A percentile compares a stretch with the other conserved stretches of the same genome.
Evolutionary conservation across 2,888 invertebrate genomes (phyloP).

Genomic region (Eupithecia subfuscata): DNA sequence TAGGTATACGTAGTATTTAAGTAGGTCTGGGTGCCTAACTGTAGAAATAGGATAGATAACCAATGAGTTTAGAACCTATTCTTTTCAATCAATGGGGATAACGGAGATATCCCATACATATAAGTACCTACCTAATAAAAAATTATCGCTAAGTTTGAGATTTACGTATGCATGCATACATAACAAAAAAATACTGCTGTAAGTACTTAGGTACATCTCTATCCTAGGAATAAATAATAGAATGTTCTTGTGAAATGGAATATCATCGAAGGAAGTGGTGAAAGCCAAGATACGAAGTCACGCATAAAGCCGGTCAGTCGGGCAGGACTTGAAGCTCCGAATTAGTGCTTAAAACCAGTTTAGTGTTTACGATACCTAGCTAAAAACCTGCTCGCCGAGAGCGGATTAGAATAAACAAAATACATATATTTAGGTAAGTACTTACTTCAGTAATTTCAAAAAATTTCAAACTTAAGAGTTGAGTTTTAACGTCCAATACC

Average conservation of each 20-base stretch:
- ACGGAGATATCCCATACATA: too few species aligned
- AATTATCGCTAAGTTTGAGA: too few species aligned
- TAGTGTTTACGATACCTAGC: constrained; percentile 24
- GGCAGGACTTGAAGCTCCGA: constrained; percentile 17
- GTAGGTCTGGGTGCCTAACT: not conserved
- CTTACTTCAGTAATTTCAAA: not conserved
- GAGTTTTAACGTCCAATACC: too few species aligned
- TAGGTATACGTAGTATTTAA: too few species aligned
- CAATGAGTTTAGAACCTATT: too few species aligned
- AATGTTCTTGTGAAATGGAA: not conserved
- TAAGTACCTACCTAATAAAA: too few species aligned
- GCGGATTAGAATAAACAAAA: not conserved
- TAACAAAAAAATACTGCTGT: too few species aligned
- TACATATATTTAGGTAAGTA: not conserved
- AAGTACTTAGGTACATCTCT: too few species aligned
- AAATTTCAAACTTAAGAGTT: too few species aligned
- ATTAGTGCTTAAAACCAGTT: constrained; percentile 26
- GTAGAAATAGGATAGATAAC: too few species aligned
- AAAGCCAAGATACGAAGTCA: constrained; percentile 23
- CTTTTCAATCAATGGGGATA: too few species aligned
- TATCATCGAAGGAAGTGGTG: constrained; percentile 26
- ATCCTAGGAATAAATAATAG: not conserved
- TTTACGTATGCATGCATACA: too few species aligned
- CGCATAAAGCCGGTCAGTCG: constrained; percentile 12
- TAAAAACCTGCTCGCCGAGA: constrained; percentile 20